Evolutionary conservation across 2,888 invertebrate species (phyloP), one percentile per base, ranked within the genome.

Genomic region (Nemoura dubitans): DNA sequence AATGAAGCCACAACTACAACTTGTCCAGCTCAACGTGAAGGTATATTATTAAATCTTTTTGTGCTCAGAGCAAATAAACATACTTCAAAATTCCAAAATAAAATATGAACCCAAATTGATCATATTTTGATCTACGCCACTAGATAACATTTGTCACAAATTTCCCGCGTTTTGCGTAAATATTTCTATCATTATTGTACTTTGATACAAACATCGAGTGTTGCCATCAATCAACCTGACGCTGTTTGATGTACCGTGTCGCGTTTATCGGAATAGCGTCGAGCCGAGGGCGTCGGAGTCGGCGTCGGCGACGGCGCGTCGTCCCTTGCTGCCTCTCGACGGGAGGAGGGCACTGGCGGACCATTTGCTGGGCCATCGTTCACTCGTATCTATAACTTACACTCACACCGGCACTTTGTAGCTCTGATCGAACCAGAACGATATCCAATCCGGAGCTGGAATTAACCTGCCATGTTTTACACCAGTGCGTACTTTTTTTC

Each of bases 321-420:
- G 59, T 36, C 36, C 6, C 59, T 59, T 10, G 3, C 36, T 36
- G 21, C 59, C 59, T 21, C 21, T 59, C 21, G n/a, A n/a, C n/a
- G 21, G 59, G 59, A 10, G 59, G 59, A 10, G 1, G 36, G 78
- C 27, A 14, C 21, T 27, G 78, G 1, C 78, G 26, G 78, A 78
- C 78, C 78, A 78, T 27, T 78, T 26, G 78, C 28, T 14, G 27
- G 26, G 26, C 26, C 78, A 78, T 78, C 78, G 78, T 78, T 78
- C 78, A 78, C 59, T 21, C 78, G 27, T 78, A 78, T 78, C 78
- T 78, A n/a, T 27, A 28, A 78, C 78, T 78, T 28, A 28, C 78
- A 78, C 78, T 27, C 78, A 27, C 78, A 28, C 78, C 78, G 21
- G 21, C 59, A 59, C 59, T 59, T 59, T 59, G 59, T 59, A 21